A percentile compares a stretch with the other conserved stretches of the same genome.
Evolutionary conservation across 2,888 invertebrate genomes (phyloP).

Genomic region (Oxystoma pomonae): DNA sequence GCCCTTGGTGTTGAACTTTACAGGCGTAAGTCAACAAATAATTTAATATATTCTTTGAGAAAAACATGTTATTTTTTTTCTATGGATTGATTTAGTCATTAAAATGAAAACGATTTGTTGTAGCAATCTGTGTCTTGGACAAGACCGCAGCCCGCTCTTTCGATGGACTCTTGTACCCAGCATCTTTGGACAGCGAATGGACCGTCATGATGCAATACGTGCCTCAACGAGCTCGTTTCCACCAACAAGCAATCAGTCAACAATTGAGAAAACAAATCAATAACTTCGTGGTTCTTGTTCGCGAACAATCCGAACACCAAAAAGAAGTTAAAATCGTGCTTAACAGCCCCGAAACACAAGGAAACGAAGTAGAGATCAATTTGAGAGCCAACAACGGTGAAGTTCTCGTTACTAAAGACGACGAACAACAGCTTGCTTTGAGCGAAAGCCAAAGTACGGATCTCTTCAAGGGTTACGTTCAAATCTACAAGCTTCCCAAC

Average conservation of each 20-base stretch:
- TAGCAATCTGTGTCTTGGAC: slow-evolving; percentile 56
- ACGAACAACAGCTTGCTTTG: slow-evolving; percentile 42
- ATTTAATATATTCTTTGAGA: no score
- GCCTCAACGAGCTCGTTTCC: slow-evolving; percentile 28
- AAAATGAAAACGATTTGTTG: no score
- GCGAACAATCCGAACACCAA: slow-evolving; percentile 37
- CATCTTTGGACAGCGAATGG: slow-evolving; percentile 53
- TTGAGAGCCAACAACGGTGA: slow-evolving; percentile 33
- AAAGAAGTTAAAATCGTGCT: slow-evolving; percentile 50
- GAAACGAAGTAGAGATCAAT: slow-evolving; percentile 43
- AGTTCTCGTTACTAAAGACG: slow-evolving; percentile 40
- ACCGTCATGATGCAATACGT: slow-evolving; percentile 57
- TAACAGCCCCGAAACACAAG: slow-evolving; percentile 40
- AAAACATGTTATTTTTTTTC: no score
- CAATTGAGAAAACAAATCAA: slow-evolving; percentile 40
- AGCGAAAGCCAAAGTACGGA: slow-evolving; percentile 37
- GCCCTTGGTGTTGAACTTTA: slow-evolving; percentile 45
- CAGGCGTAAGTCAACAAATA: slow-evolving; percentile 58
- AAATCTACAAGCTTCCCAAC: slow-evolving; percentile 48
- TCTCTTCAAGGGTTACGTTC: slow-evolving; percentile 45
- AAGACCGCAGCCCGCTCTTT: slow-evolving; percentile 57
- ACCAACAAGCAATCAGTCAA: slow-evolving; percentile 35
- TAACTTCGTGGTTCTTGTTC: slow-evolving; percentile 47
- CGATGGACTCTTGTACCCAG: slow-evolving; percentile 58
- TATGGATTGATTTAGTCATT: no score